phyloP scores from a whole-genome alignment of 2,113 vertebrate species.

The Oreotrochilus melanogaster region DNA sequence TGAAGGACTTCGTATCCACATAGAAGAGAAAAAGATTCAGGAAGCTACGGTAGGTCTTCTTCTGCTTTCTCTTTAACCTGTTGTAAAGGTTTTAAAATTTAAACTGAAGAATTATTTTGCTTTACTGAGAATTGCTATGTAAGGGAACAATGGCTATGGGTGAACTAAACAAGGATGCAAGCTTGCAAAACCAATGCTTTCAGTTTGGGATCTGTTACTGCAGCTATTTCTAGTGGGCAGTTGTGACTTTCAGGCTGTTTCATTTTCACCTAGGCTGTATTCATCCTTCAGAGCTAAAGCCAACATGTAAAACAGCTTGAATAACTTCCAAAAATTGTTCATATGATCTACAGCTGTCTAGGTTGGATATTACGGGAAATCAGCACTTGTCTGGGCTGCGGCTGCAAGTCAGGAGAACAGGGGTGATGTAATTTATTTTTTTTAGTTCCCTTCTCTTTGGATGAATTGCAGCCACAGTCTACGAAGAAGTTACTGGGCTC shows the following conservation, averaged over 20 bases:
- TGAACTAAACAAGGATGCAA: neutral
- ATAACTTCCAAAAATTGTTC: neutral
- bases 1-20: conserved; percentile 77
- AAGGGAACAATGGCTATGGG: neutral
- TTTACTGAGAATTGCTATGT: neutral
- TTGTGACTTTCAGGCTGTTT: neutral
- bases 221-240: neutral
- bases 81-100: neutral
- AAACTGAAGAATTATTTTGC: neutral
- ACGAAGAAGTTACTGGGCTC: neutral
- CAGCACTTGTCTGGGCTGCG: neutral
- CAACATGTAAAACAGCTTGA: neutral
- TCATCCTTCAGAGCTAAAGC: neutral
- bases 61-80: neutral
- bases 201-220: neutral
- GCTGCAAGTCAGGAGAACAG: neutral
- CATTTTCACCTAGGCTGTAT: neutral
- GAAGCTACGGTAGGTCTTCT: conserved; percentile 78
- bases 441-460: neutral
- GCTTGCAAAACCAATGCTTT: neutral
- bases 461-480: neutral
- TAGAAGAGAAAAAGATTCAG: conserved; percentile 77
- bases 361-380: neutral
- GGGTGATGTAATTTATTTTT: neutral
- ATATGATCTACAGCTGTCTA: neutral